Conservation (phyloP, 92 coral and sea anemone genomes). For the Isaurus tuberculatus region DNA sequence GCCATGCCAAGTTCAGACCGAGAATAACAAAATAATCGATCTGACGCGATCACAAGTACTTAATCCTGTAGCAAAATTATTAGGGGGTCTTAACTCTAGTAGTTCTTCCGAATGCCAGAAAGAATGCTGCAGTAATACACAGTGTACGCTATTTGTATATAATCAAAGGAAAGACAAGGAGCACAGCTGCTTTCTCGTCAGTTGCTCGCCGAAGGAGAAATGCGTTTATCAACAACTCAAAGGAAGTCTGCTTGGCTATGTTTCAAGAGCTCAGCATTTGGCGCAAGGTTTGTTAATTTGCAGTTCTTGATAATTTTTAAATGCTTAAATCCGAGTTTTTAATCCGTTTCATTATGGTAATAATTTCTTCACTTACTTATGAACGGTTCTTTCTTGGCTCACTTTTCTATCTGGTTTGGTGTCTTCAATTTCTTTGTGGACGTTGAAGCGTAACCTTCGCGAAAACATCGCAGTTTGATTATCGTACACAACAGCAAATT, state of each 20-base stretch:
- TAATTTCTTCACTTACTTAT: not conserved
- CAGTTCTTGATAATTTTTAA: not conserved
- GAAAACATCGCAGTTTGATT: too few species aligned
- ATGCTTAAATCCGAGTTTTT: not conserved
- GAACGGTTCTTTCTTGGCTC: not conserved
- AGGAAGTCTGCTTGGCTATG: slow-evolving; percentile 31
- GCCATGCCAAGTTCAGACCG: slow-evolving; percentile 25
- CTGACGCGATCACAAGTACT: not conserved
- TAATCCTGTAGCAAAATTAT: slow-evolving; percentile 1
- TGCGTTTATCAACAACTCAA: slow-evolving; percentile 20
- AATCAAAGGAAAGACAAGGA: slow-evolving; percentile 11
- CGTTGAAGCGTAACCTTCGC: too few species aligned
- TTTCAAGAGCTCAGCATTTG: not conserved
- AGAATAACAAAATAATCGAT: slow-evolving; percentile 14
- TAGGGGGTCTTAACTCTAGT: slow-evolving; percentile 20
- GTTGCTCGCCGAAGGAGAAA: slow-evolving; percentile 34
- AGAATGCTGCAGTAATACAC: slow-evolving; percentile 25
- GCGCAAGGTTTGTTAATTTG: slow-evolving; percentile 7
- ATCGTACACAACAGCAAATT: too few species aligned
- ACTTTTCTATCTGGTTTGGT: not conserved
- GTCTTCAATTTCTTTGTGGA: not conserved
- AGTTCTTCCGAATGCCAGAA: slow-evolving; percentile 26
- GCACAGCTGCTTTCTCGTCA: slow-evolving; percentile 28
- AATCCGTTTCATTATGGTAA: not conserved
- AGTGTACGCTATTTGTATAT: slow-evolving; percentile 41